These are phyloP conservation scores for Madoqua kirkii DNA, from an alignment of 2,113 vertebrate genomes.

Conservation along the genomic window DNA sequence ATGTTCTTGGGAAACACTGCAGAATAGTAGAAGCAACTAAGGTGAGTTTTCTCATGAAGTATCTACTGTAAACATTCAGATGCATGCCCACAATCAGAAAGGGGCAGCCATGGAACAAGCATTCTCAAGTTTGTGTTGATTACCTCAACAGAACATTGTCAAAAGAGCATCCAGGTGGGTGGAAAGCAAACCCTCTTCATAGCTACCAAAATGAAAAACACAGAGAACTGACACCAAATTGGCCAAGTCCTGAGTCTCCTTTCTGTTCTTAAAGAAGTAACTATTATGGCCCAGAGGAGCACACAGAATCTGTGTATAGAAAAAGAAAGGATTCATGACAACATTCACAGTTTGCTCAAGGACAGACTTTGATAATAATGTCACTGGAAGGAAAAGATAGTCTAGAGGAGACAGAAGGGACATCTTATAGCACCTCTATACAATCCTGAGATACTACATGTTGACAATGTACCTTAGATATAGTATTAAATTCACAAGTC, in stretches of 20 bases:
- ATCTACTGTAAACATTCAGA: conserved; percentile 33
- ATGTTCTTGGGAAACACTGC: not conserved
- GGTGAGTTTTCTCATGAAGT: not conserved
- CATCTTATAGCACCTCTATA: not conserved
- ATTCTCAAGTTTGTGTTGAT: not conserved
- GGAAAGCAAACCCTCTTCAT: not conserved
- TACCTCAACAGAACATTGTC: not conserved
- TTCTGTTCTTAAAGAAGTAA: not conserved
- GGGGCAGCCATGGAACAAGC: not conserved
- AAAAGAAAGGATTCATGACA: not conserved
- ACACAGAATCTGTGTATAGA: not conserved
- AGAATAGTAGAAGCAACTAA: not conserved
- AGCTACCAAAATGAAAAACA: conserved; percentile 15
- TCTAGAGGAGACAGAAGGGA: not conserved
- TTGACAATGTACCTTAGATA: not conserved
- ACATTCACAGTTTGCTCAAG: not conserved
- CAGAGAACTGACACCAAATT: not conserved
- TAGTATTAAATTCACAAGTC: not conserved
- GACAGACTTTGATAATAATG: not conserved
- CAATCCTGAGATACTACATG: not conserved
- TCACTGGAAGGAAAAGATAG: conserved; percentile 25
- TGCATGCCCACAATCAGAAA: not conserved
- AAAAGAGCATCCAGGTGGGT: not conserved
- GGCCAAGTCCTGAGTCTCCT: not conserved
- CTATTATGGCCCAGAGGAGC: not conserved